These are phyloP conservation scores for Sebastes hubbsi DNA, from an alignment of 2,797 vertebrate species.

Conservation along the genomic window DNA sequence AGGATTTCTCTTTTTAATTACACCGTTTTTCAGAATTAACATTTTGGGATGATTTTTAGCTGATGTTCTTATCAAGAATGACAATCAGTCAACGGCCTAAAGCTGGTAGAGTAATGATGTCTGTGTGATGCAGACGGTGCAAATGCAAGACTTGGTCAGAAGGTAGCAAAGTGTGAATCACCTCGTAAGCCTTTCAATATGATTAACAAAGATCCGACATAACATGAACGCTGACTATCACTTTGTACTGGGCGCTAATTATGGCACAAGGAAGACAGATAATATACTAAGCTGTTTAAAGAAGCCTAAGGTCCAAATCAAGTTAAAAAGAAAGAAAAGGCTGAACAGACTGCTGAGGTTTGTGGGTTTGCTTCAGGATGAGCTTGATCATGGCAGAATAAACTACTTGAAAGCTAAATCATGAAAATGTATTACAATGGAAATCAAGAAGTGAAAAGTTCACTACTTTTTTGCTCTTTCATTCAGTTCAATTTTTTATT, in stretches of 20 bases:
- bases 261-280: neutral
- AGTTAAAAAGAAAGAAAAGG: neutral
- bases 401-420: neutral
- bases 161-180: neutral
- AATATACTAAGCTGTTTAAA: neutral
- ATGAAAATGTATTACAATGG: neutral
- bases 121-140: too few species aligned
- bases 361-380: conserved; percentile 1
- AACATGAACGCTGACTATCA: neutral
- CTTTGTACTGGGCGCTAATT: neutral
- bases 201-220: neutral
- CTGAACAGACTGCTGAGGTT: neutral
- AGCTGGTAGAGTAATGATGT: neutral
- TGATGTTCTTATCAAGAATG: neutral
- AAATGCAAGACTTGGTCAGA: too few species aligned
- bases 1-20: neutral
- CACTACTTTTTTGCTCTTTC: neutral
- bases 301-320: neutral
- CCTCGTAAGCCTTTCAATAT: neutral
- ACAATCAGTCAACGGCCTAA: neutral
- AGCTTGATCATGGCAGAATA: neutral
- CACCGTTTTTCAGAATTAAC: neutral
- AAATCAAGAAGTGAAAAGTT: neutral
- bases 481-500: neutral
- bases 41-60: neutral